Base-by-base conservation (phyloP, 2,797 vertebrate species). In the Enteromius fasciolatus region DNA sequence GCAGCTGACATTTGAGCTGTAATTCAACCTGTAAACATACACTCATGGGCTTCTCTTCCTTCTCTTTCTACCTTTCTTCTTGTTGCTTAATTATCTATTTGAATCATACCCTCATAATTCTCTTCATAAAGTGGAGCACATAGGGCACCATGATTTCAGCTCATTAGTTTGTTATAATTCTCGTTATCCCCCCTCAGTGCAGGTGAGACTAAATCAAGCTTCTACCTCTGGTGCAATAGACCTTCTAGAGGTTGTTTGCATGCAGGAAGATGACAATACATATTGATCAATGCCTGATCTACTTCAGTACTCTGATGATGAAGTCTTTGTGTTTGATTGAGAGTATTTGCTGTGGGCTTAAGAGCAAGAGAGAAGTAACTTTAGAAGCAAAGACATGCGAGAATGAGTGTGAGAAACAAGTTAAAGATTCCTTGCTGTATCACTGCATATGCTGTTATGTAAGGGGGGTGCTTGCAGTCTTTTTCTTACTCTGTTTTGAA, bases 1-100 rank as follows among this genome's bases (percentile, higher is more conserved):
- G 67, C 25, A 82, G 86, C 63, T 77, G 76, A 72, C 66, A 64
- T 83, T 74, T 77, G 57, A 72, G 73, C 25, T 52, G 36, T 67
- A 20, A 84, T 86, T 77, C 59, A 75, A 66, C 70, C 61, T 74
- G 59, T 64, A 52, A 81, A 78, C 44, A 81, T 31, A 73, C 5
- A 14, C 57, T 63, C 28, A 48, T 39, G 15, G 44, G 23, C 28
- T 10, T 81, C 57, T 52, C 44, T 64, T 36, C 59, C 57, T 54
- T 50, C 18, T 41, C 28, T 25, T 41, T 20, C n/a, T 5, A 23
- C 46, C 31, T 28, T 80, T 39, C 25, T 67, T 73, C 46, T 52
- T 33, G 9, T 66, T 69, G 33, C 46, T 69, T 76, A 76, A 76
- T 76, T 74, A 76, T 39, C 33, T 36, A 15, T 82, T 44, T 46